phyloP scores from a whole-genome alignment of 2,797 vertebrate species.

The Cephalopachus bancanus region DNA sequence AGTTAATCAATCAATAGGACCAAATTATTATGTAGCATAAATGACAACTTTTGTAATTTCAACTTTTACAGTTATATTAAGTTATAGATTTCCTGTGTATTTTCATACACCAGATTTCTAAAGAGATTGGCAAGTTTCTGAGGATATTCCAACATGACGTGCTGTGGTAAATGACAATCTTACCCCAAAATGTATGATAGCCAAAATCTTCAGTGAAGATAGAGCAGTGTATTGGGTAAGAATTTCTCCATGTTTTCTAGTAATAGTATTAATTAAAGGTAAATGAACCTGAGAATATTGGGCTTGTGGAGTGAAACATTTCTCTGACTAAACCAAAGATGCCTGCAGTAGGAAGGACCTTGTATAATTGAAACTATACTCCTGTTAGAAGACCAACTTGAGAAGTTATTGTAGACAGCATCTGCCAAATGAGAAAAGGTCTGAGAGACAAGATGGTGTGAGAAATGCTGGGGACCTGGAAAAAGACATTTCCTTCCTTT shows the following conservation, averaged over 20 bases:
- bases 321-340: not conserved
- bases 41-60: not conserved
- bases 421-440: not conserved
- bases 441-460: not conserved
- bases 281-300: not conserved
- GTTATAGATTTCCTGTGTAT: not conserved
- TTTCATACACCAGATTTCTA: not conserved
- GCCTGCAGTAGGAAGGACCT: not conserved
- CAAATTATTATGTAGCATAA: not conserved
- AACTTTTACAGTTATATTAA: constrained; percentile 18
- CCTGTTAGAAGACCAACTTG: not conserved
- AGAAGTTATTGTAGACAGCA: not conserved
- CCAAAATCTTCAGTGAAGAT: not conserved
- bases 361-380: not conserved
- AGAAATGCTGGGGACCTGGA: not conserved
- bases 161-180: not conserved
- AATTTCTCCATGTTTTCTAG: not conserved
- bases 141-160: not conserved
- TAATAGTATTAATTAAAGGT: not conserved
- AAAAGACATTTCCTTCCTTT: not conserved
- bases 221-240: not conserved
- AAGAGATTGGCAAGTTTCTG: not conserved
- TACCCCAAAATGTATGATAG: not conserved
- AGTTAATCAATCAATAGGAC: constrained; percentile 20
- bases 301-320: not conserved